These are phyloP conservation scores for Alces alces DNA, from an alignment of 2,113 vertebrate genomes.

Conservation along the genomic window DNA sequence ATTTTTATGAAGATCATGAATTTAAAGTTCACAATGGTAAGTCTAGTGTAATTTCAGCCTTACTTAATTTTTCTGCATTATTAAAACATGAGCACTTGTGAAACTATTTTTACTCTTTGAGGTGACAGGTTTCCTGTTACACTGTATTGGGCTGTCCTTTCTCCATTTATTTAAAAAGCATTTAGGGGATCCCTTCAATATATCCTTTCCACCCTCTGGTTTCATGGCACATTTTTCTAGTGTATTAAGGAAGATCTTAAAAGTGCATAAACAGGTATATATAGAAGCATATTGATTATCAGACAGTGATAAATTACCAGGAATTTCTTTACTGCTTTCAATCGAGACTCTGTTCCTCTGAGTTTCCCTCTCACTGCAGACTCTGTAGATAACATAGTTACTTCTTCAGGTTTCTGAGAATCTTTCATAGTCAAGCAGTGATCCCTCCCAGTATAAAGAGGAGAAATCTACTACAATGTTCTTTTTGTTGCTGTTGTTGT, in stretches of 20 bases:
- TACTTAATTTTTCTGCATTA: not conserved
- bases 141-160: not conserved
- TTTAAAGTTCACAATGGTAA: not conserved
- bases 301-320: not conserved
- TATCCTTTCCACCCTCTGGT: not conserved
- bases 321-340: not conserved
- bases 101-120: not conserved
- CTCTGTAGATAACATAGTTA: not conserved
- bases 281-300: not conserved
- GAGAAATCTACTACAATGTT: not conserved
- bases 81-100: not conserved
- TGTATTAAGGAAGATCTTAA: not conserved
- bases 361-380: not conserved
- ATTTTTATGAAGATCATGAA: not conserved
- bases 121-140: not conserved
- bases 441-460: not conserved
- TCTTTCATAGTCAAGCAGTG: not conserved
- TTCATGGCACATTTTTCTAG: not conserved
- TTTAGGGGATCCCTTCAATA: accelerated
- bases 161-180: not conserved
- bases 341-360: not conserved
- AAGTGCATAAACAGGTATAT: not conserved
- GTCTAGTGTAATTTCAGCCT: not conserved
- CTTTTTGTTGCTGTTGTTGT: not conserved
- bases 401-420: not conserved